Evolutionary conservation across 2,113 vertebrate genomes (phyloP), one percentile per base, ranked within the genome.

Genomic region (Rhagologus leucostigma): DNA sequence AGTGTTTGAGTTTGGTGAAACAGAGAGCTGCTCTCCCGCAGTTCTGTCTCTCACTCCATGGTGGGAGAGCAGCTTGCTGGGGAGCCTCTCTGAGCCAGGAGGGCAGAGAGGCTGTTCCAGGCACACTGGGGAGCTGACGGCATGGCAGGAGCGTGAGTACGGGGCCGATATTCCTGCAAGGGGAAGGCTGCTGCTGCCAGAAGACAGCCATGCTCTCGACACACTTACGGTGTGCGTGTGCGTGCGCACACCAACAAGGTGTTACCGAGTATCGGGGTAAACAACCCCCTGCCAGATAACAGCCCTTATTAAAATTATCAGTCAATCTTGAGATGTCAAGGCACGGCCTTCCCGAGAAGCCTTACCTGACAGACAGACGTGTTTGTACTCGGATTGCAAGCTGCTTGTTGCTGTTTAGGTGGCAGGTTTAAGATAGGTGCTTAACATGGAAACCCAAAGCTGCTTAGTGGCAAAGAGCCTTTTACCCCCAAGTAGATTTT

Each of bases 221-320:
- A n/a, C 27, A 1, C 2, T 4, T 7, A 5, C 0, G 4, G 24
- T 4, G 35, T 6, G 47, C 0, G 4, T 19, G 53, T n/a, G 24
- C 39, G 14, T 13, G 29, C 56, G 47, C 3, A 2, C 24, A 26
- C 7, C 3, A 13, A 10, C 0, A 7, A 0, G 7, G 41, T 7
- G 33, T 15, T 53, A 46, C 50, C 2, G 12, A 84, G 11, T 37
- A 65, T 41, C 24, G 68, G 60, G 70, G 64, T 42, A 87, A 89
- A 89, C 60, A 91, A 3, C 7, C 7, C 53, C 11, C 68, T 59
- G 78, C 7, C 56, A 84, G 93, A 79, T 82, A 94, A 69, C 73
- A 87, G 69, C 6, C 39, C 60, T 37, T 9, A 60, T 16, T 57
- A 35, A 79, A 84, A 71, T 71, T 69, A 83, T 90, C 94, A 57